These are phyloP conservation scores for Triplophysa tibetana DNA, from an alignment of 2,113 vertebrate species.

Conservation along the genomic window DNA sequence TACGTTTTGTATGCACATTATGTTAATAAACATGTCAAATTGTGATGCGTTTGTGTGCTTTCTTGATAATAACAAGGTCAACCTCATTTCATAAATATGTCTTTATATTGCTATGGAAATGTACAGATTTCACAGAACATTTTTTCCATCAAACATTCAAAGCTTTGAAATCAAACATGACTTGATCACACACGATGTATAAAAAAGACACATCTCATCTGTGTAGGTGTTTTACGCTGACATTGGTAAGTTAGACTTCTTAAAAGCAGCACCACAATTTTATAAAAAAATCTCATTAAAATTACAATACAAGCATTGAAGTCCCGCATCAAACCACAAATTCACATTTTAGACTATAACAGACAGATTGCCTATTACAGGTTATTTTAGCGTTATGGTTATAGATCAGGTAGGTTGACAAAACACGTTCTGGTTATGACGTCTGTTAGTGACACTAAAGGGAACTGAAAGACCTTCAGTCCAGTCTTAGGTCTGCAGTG, in stretches of 20 bases:
- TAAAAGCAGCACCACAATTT: not conserved
- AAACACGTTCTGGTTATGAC: too few relatives aligned
- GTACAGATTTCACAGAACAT: not conserved
- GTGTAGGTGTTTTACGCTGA: not conserved
- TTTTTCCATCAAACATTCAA: too few relatives aligned
- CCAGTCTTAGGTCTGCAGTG: not conserved
- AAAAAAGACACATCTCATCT: not conserved
- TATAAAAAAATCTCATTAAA: not conserved
- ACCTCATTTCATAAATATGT: not conserved
- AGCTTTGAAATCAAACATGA: too few relatives aligned
- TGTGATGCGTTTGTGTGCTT: not conserved
- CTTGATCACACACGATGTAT: too few relatives aligned
- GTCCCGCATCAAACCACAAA: not conserved
- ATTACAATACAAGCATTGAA: not conserved
- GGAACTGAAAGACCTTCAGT: too few relatives aligned
- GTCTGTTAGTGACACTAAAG: too few relatives aligned
- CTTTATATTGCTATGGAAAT: not conserved
- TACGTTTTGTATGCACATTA: conserved; percentile 43
- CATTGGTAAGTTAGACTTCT: not conserved
- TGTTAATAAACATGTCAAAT: conserved; percentile 45
- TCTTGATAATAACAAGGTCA: not conserved
- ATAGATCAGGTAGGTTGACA: too few relatives aligned
- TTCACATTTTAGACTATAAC: not conserved
- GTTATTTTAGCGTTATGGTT: too few relatives aligned
- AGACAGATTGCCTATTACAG: too few relatives aligned